These are phyloP conservation scores for Bagarius yarrelli DNA, from an alignment of 2,113 vertebrate species.

Conservation along the genomic window DNA sequence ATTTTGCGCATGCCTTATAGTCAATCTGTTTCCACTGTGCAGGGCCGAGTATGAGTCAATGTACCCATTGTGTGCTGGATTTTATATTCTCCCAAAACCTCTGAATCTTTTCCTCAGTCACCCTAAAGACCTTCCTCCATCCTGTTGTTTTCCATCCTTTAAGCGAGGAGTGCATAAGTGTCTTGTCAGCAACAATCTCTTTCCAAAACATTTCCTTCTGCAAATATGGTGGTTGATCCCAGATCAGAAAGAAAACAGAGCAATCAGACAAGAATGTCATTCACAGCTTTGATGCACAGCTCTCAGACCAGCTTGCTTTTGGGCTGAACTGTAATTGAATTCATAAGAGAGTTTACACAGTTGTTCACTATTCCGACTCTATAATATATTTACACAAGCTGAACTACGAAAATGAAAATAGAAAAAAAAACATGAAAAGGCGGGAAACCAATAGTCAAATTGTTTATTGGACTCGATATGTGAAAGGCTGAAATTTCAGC, in stretches of 20 bases:
- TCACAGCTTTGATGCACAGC: conserved; percentile 54
- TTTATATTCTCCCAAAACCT: conserved; percentile 39
- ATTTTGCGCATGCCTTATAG: conserved; percentile 43
- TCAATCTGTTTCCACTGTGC: conserved; percentile 38
- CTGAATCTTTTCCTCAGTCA: conserved; percentile 48
- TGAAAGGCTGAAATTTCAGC: conserved; percentile 76
- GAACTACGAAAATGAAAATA: conserved; percentile 31
- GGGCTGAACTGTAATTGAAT: conserved; percentile 59
- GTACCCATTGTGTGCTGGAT: conserved; percentile 45
- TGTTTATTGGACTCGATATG: conserved; percentile 72
- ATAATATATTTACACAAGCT: conserved; percentile 60
- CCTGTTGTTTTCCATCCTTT: conserved; percentile 62
- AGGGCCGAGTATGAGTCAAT: conserved; percentile 45
- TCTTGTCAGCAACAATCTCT: conserved; percentile 72
- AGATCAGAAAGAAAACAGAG: conserved; percentile 60
- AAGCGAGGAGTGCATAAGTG: conserved; percentile 62
- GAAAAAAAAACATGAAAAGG: conserved; percentile 59
- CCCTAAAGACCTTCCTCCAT: conserved; percentile 57
- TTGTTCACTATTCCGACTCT: conserved; percentile 49
- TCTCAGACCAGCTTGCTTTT: conserved; percentile 57
- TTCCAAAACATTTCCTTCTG: conserved; percentile 64
- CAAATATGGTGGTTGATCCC: conserved; percentile 55
- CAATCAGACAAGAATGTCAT: conserved; percentile 59
- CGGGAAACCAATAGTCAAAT: conserved; percentile 64
- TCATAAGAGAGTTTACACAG: conserved; percentile 31